Evolutionary conservation across 1,140 invertebrate species (phyloP).

Genomic region (Melanaphis sacchari): DNA sequence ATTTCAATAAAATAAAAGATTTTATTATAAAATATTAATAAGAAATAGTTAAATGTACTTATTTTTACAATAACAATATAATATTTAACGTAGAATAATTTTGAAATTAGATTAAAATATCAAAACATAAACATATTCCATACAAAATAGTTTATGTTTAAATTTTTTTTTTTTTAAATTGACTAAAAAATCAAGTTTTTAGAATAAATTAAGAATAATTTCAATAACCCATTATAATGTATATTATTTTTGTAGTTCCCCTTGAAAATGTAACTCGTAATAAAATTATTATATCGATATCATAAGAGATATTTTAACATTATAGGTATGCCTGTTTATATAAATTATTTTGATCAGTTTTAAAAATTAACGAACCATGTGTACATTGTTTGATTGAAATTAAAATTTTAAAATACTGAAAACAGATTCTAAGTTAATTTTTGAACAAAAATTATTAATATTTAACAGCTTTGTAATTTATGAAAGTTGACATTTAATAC

Average conservation of each 20-base stretch:
- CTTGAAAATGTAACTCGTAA: neutral
- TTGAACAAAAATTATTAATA: neutral
- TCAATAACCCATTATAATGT: neutral
- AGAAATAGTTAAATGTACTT: neutral
- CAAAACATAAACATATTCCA: neutral
- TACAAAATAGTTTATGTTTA: neutral
- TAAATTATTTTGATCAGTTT: neutral
- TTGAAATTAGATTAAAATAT: neutral
- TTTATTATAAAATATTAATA: neutral
- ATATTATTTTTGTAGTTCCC: conserved; percentile 20
- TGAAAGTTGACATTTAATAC: neutral
- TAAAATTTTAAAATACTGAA: neutral
- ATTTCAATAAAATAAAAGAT: neutral
- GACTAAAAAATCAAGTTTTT: neutral
- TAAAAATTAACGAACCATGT: neutral
- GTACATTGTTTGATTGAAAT: neutral
- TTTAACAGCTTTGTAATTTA: neutral
- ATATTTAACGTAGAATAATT: neutral
- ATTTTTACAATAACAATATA: neutral
- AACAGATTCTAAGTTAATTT: neutral
- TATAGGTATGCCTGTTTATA: neutral
- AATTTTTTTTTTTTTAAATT: too few relatives aligned
- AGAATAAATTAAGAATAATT: neutral
- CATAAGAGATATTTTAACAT: neutral
- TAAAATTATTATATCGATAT: conserved; percentile 19